A percentile compares a stretch with the other conserved stretches of the same genome.
phyloP scores from a whole-genome alignment of 2,113 vertebrate species.

The Jacana jacana region DNA sequence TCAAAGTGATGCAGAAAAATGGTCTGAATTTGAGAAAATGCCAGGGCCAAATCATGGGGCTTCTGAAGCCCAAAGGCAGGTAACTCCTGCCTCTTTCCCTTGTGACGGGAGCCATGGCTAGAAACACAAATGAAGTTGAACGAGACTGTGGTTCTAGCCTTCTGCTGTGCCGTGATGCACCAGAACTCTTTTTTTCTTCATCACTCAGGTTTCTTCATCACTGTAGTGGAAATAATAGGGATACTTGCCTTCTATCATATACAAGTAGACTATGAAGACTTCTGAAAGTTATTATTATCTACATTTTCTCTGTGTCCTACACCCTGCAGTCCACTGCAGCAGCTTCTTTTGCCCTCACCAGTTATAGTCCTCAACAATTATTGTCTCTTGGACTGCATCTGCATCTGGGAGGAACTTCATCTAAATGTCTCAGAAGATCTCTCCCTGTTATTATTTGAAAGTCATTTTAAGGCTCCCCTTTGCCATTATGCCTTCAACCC shows the following conservation, averaged over 20 bases:
- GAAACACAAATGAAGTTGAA: not conserved
- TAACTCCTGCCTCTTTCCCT: not conserved
- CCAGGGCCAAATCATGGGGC: not conserved
- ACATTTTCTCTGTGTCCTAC: not conserved
- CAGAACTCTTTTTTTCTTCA: not conserved
- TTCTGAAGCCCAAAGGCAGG: not conserved
- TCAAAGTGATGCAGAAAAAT: not conserved
- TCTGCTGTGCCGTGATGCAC: not conserved
- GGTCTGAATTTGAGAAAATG: not conserved
- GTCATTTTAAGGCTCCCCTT: not conserved
- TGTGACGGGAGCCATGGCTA: not conserved
- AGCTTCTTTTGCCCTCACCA: not conserved
- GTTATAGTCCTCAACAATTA: not conserved
- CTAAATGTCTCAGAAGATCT: not conserved
- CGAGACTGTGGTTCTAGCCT: not conserved
- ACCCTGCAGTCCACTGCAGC: not conserved
- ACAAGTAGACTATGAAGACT: not conserved
- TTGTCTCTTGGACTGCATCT: not conserved
- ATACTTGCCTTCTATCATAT: not conserved
- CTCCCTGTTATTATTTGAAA: not conserved
- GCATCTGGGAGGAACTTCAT: not conserved
- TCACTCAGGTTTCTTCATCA: not conserved
- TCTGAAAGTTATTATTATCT: not conserved
- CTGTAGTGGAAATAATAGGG: not conserved
- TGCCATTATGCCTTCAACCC: not conserved